These are phyloP conservation scores for Eulemur mongoz DNA, from an alignment of 2,797 vertebrate genomes.

Conservation along the genomic window DNA sequence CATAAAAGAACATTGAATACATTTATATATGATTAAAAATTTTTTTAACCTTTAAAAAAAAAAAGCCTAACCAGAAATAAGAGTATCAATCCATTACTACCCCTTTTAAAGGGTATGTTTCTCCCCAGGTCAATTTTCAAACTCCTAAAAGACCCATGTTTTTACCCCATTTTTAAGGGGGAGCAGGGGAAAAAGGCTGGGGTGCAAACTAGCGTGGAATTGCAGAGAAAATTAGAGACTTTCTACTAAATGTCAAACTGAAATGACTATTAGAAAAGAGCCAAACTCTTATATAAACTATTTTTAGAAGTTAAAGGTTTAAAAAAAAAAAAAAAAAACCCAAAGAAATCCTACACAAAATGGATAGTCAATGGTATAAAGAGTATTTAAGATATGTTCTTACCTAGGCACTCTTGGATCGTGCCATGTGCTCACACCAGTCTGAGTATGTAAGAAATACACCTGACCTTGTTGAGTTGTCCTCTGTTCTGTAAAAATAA, in stretches of 20 bases:
- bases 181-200: not conserved
- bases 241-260: not conserved
- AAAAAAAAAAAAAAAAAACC: not conserved
- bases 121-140: not conserved
- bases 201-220: not conserved
- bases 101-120: not conserved
- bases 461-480: constrained; percentile 99
- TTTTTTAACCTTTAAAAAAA: not conserved
- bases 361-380: not conserved
- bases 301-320: not conserved
- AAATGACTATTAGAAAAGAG: constrained; percentile 39
- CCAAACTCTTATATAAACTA: constrained; percentile 5
- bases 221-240: not conserved
- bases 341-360: constrained; percentile 7
- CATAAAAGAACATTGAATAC: not conserved
- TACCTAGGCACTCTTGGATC: constrained; percentile 98
- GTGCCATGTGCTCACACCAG: constrained; percentile 99
- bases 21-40: constrained; percentile 18
- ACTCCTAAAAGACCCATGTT: not conserved
- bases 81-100: not conserved
- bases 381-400: constrained; percentile 2
- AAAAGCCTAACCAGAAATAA: constrained; percentile 25
- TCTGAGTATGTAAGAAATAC: constrained; percentile 99
- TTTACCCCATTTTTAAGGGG: not conserved
- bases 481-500: constrained; percentile 93